Percentiles rank a stretch among this genome's conserved stretches.
phyloP scores from a whole-genome alignment of 2,888 invertebrate genomes.

The Drosophila rubida region DNA sequence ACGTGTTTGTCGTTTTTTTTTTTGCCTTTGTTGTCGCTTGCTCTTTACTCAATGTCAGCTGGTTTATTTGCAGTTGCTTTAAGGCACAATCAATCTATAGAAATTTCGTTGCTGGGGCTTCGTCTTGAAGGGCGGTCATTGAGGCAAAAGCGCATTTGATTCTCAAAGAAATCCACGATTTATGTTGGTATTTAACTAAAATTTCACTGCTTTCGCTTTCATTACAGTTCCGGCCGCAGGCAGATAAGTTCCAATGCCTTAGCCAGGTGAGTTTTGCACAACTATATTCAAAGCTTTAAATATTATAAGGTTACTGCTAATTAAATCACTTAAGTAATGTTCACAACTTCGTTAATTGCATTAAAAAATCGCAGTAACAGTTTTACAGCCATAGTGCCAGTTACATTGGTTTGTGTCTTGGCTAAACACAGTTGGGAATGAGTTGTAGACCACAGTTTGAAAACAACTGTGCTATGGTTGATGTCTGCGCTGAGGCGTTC shows the following conservation, averaged over 20 bases:
- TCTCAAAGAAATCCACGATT: neutral
- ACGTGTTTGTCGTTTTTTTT: conserved; percentile 57
- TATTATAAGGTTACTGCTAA: neutral
- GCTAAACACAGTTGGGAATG: conserved; percentile 36
- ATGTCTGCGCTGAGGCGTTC: conserved; percentile 16
- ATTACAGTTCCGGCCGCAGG: conserved; percentile 91
- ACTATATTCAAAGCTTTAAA: too few relatives aligned
- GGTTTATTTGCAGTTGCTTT: conserved; percentile 56
- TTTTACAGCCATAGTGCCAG: conserved; percentile 25
- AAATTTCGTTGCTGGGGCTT: conserved; percentile 43
- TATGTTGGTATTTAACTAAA: neutral
- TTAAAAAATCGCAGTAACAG: conserved; percentile 7
- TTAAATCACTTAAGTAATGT: neutral
- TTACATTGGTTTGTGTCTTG: conserved; percentile 38
- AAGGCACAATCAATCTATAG: conserved; percentile 39
- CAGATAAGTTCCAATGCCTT: conserved; percentile 94
- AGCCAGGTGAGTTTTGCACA: conserved; percentile 92
- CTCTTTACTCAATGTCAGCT: conserved; percentile 60
- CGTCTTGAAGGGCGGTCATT: conserved; percentile 5
- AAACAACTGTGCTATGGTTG: conserved; percentile 3
- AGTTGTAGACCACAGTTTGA: conserved; percentile 13
- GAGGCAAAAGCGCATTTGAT: neutral
- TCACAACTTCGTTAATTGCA: neutral
- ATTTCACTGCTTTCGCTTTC: conserved; percentile 41
- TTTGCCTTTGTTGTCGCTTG: conserved; percentile 22